Conservation (phyloP, 2,113 vertebrate species). For the Psophia crepitans region DNA sequence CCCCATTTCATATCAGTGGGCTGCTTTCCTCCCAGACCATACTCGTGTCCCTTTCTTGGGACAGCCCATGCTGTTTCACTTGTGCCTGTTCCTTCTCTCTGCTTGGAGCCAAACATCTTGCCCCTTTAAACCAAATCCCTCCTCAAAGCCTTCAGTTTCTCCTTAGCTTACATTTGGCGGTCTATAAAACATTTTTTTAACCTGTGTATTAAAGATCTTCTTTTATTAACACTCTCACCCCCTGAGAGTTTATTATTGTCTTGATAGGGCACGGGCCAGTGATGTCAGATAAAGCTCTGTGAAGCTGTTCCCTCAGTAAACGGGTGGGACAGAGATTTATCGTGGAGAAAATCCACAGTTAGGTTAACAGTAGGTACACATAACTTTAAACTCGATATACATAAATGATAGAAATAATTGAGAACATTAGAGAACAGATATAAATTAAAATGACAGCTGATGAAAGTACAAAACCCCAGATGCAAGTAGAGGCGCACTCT, state of each 20-base stretch:
- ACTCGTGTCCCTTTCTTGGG: background rate
- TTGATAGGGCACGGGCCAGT: background rate
- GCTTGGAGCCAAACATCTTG: background rate
- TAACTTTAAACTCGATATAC: background rate
- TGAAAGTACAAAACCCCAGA: background rate
- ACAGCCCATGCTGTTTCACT: background rate
- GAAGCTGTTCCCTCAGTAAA: background rate
- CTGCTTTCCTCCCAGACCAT: background rate
- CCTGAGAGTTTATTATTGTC: too few species aligned
- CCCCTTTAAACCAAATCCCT: background rate
- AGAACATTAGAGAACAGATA: background rate
- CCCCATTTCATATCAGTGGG: background rate
- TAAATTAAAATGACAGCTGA: background rate
- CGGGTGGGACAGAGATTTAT: background rate
- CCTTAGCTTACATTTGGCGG: background rate
- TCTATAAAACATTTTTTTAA: background rate
- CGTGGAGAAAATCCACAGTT: background rate
- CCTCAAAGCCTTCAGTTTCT: background rate
- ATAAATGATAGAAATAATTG: background rate
- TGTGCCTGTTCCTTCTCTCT: background rate
- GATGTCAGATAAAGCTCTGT: background rate
- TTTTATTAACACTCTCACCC: background rate
- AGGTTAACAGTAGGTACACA: rapidly evolving
- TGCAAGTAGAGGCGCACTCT: background rate
- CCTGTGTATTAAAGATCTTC: background rate